Conservation (phyloP, 2,113 vertebrate genomes). For the Eulemur rufifrons region DNA sequence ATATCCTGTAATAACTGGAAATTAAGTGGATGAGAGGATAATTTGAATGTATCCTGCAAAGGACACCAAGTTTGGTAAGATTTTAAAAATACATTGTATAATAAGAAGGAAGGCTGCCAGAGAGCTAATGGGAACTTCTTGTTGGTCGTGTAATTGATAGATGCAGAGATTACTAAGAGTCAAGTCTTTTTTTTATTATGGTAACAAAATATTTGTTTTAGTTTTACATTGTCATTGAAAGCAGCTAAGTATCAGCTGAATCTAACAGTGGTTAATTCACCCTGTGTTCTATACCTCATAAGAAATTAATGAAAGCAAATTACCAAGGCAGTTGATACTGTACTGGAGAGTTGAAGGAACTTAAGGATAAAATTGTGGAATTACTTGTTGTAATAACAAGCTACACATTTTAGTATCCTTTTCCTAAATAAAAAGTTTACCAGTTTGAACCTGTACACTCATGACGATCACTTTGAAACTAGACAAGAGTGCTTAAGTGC, state of each 20-base stretch:
- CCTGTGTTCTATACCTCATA: background rate
- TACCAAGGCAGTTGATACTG: background rate
- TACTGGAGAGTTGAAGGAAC: background rate
- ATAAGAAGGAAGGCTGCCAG: background rate
- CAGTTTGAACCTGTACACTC: background rate
- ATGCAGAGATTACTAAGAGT: background rate
- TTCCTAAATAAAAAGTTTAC: background rate
- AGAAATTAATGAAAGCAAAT: background rate
- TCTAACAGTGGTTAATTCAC: background rate
- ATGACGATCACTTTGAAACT: background rate
- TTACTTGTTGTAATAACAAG: background rate
- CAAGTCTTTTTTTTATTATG: background rate
- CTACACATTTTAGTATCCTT: background rate
- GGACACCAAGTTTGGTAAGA: background rate
- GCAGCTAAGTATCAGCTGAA: background rate
- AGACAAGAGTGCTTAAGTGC: background rate
- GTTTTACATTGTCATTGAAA: background rate
- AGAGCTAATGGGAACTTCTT: background rate
- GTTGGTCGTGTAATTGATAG: background rate
- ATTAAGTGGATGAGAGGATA: background rate
- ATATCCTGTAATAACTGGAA: background rate
- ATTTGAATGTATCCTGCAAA: background rate
- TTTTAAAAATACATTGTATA: background rate
- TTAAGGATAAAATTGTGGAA: background rate
- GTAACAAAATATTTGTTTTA: conserved; percentile 17